phyloP scores from a whole-genome alignment of 2,888 invertebrate genomes.

The Sceliomorpha sp. region DNA sequence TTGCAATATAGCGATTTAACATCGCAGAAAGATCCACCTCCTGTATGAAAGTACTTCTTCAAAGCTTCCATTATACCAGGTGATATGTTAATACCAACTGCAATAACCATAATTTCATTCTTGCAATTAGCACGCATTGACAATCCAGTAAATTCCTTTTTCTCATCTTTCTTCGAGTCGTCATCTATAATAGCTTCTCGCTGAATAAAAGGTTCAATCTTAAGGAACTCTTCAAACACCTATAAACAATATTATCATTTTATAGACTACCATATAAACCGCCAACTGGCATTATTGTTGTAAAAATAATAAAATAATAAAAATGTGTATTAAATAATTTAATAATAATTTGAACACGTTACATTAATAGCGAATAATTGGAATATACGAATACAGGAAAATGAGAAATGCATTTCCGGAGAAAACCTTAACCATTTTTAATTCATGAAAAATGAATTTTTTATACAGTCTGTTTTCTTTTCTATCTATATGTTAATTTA shows the following conservation, averaged over 20 bases:
- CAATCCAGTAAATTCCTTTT: slow-evolving; percentile 52
- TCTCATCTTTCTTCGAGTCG: slow-evolving; percentile 21
- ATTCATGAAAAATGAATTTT: too few relatives aligned
- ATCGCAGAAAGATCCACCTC: slow-evolving; percentile 71
- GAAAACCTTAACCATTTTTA: too few relatives aligned
- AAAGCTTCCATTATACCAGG: slow-evolving; percentile 69
- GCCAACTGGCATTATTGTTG: too few relatives aligned
- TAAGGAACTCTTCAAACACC: slow-evolving; percentile 60
- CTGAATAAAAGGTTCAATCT: slow-evolving; percentile 59
- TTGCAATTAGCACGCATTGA: slow-evolving; percentile 73
- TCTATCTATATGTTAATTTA: too few relatives aligned
- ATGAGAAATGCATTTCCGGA: too few relatives aligned
- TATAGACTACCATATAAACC: too few relatives aligned
- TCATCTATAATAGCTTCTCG: slow-evolving; percentile 33
- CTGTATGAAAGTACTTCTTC: slow-evolving; percentile 70
- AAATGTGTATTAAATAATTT: too few relatives aligned
- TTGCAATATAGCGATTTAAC: slow-evolving; percentile 77
- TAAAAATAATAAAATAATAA: too few relatives aligned
- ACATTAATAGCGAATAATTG: too few relatives aligned
- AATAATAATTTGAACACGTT: too few relatives aligned
- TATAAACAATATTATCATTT: slow-evolving; percentile 29
- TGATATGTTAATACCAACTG: slow-evolving; percentile 72
- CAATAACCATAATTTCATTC: slow-evolving; percentile 74
- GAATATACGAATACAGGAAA: too few relatives aligned
- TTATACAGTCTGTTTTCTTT: too few relatives aligned